Percentiles rank a stretch among this genome's conserved stretches.
Conservation (phyloP, 2,797 vertebrate genomes). For the Phoeniculus purpureus region DNA sequence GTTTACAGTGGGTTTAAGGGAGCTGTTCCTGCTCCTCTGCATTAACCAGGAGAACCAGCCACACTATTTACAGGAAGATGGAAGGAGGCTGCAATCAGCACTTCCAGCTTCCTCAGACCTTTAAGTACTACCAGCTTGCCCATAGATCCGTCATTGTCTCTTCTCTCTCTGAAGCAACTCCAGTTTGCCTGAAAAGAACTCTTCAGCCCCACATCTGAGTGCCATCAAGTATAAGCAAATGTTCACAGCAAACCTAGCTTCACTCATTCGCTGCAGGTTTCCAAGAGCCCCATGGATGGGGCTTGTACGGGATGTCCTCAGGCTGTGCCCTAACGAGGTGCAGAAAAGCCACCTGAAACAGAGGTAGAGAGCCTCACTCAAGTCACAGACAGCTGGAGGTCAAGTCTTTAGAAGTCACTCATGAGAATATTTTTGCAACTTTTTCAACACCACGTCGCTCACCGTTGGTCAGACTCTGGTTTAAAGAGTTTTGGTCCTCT, state of each 20-base stretch:
- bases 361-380: not conserved
- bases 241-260: not conserved
- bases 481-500: not conserved
- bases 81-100: not conserved
- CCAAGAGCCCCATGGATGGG: not conserved
- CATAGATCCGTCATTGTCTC: not conserved
- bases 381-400: not conserved
- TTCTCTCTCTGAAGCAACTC: not conserved
- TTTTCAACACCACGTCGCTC: not conserved
- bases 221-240: not conserved
- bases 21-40: not conserved
- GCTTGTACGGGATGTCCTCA: not conserved
- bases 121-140: not conserved
- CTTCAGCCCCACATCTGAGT: not conserved
- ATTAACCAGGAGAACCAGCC: not conserved
- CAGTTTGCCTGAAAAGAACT: not conserved
- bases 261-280: not conserved
- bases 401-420: not conserved
- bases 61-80: not conserved
- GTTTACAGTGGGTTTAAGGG: not conserved
- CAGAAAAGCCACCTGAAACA: not conserved
- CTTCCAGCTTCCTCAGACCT: not conserved
- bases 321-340: not conserved
- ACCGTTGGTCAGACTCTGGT: not conserved
- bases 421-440: not conserved